These are phyloP conservation scores for Drosophila tani DNA, from an alignment of 1,140 invertebrate species.

Conservation along the genomic window DNA sequence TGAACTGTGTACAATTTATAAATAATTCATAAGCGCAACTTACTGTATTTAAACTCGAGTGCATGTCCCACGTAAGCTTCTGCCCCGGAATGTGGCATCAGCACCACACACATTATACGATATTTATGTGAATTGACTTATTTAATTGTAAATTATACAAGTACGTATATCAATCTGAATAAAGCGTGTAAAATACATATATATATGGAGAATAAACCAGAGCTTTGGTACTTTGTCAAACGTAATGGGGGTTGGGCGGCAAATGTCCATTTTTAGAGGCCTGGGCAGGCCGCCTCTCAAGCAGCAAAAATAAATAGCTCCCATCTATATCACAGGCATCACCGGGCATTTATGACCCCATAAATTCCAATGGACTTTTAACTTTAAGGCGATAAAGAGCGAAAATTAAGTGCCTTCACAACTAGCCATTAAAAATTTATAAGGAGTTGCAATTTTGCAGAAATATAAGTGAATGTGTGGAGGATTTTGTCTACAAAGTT, in stretches of 20 bases:
- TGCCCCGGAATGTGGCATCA: constrained; percentile 14
- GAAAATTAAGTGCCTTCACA: constrained; percentile 10
- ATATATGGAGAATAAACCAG: constrained; percentile 20
- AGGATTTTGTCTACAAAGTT: background rate
- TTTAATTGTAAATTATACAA: constrained; percentile 66
- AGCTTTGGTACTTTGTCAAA: constrained; percentile 4
- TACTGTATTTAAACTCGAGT: constrained; percentile 25
- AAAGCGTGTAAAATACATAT: constrained; percentile 63
- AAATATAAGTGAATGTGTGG: background rate
- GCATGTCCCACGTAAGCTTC: constrained; percentile 36
- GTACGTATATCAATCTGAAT: constrained; percentile 50
- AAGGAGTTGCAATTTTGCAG: background rate
- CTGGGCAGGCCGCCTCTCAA: background rate
- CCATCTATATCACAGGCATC: constrained; percentile 11
- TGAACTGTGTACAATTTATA: constrained; percentile 51
- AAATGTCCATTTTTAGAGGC: background rate
- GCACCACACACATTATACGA: constrained; percentile 28
- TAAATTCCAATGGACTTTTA: constrained; percentile 13
- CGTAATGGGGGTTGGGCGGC: no score
- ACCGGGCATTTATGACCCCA: constrained; percentile 9
- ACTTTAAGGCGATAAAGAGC: constrained; percentile 16
- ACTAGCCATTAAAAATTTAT: constrained; percentile 4
- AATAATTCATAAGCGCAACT: constrained; percentile 52
- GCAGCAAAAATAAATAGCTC: constrained; percentile 1
- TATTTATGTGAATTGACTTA: constrained; percentile 73